These are phyloP conservation scores for Phrynosoma blainvillii DNA, from an alignment of 2,113 vertebrate genomes.

Conservation along the genomic window DNA sequence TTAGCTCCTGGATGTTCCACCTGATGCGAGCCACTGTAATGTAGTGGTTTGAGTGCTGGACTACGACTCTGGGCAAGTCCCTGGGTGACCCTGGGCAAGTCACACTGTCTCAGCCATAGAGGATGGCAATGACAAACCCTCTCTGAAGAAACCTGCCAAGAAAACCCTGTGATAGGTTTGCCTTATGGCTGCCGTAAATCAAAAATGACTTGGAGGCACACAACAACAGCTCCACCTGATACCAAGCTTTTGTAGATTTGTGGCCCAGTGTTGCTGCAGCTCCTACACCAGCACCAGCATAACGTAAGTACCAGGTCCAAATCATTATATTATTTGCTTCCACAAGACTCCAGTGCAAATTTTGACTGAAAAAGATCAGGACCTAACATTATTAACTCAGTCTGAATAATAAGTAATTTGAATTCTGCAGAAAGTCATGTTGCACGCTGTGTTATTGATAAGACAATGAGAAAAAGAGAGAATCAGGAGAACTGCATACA, in stretches of 20 bases:
- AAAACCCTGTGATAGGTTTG: too few species aligned
- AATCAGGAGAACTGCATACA: not conserved
- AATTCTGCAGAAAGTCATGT: not conserved
- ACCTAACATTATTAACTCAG: conserved; percentile 8
- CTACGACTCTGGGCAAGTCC: too few species aligned
- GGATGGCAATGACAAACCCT: too few species aligned
- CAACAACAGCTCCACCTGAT: too few species aligned
- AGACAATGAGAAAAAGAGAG: not conserved
- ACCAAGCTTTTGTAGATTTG: not conserved
- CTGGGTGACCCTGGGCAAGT: too few species aligned
- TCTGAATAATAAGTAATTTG: not conserved
- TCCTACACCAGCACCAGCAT: not conserved
- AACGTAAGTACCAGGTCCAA: not conserved
- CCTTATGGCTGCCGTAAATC: too few species aligned
- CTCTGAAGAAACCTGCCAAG: too few species aligned
- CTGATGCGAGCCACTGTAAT: too few species aligned
- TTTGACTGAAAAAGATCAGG: not conserved
- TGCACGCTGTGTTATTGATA: not conserved
- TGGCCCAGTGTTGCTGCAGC: not conserved
- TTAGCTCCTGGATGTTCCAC: too few species aligned
- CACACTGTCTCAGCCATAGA: too few species aligned
- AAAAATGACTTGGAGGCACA: too few species aligned
- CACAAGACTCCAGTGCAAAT: not conserved
- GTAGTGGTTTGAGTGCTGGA: too few species aligned
- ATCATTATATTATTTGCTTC: not conserved